Base-by-base conservation (phyloP, 2,888 invertebrate species). In the Amiota mariae region DNA sequence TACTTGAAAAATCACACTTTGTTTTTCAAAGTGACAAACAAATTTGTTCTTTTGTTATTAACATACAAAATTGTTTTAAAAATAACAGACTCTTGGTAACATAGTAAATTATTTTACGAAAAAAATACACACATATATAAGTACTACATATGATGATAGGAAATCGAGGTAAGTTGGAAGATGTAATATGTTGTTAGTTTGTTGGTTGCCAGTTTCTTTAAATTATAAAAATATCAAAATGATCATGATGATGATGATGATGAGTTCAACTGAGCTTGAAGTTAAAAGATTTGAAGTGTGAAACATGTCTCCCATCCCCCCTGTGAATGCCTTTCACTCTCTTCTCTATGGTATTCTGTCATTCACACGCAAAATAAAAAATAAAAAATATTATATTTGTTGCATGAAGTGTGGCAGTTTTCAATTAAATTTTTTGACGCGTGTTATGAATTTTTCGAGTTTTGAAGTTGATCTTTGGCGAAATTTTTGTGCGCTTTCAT, bases 1-100 rank as follows among this genome's bases (percentile, higher is more conserved):
- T 84, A 80, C 86, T 83, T 78, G 78, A 85, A 76, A 81, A 86
- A 80, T 86, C 85, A 85, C 81, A 83, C 86, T 86, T 76, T 78
- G 1, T 24, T 6, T 76, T 78, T 82, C 80, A 78, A 85, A 83
- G 85, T 83, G 86, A 86, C 83, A 86, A 83, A 86, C 86, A 80
- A 80, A 81, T 83, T 83, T 86, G 78, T 81, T 80, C 8, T 15
- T 64, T 46, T 61, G 63, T 36, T 63, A n/a, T 63, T 63, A 36
- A 63, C n/a, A 49, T 51, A 81, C 80, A 81, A 73, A 74, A 80
- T 77, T 72, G 72, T 76, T 76, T 80, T 80, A 80, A 73, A 80
- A 79, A 73, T 77, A 77, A 77, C 75, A 79, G 74, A 73, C 8
- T 36, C 36, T 36, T 36, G 36, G 36, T 36, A 36, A 36, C 24